phyloP scores from a whole-genome alignment of 2,888 invertebrate species.

The Lamellibrachia satsuma region DNA sequence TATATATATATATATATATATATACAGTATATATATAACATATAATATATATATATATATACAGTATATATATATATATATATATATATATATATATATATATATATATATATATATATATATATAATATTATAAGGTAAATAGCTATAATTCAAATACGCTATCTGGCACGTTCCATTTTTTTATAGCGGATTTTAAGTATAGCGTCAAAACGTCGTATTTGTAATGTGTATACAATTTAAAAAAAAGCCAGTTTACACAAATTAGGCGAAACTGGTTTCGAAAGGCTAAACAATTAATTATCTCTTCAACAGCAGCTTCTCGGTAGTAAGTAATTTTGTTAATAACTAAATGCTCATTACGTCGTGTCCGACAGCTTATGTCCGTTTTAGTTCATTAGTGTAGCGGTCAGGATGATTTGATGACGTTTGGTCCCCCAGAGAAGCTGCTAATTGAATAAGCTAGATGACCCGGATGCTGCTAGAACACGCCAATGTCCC shows the following conservation, averaged over 20 bases:
- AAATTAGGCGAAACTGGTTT: not conserved
- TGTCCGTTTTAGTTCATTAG: not conserved
- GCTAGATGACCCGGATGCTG: not conserved
- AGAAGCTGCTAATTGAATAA: not conserved
- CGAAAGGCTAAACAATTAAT: not conserved
- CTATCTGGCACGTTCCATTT: too few relatives aligned
- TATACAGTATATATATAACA: not conserved
- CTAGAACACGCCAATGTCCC: not conserved
- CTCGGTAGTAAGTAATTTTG: too few relatives aligned
- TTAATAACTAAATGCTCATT: not conserved
- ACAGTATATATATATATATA: too few relatives aligned
- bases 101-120: too few relatives aligned
- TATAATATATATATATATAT: not conserved
- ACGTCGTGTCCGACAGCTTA: not conserved
- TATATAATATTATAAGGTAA: too few relatives aligned
- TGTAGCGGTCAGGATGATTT: not conserved
- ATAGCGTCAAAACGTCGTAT: too few relatives aligned
- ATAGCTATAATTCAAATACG: too few relatives aligned
- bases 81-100: too few relatives aligned
- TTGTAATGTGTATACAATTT: too few relatives aligned
- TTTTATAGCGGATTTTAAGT: too few relatives aligned
- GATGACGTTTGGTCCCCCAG: not conserved
- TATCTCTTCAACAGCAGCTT: not conserved
- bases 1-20: too few relatives aligned
- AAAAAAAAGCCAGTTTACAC: too few relatives aligned